Evolutionary conservation across 2,797 vertebrate genomes (phyloP), one percentile per base, ranked within the genome.

Genomic region (Hemibagrus guttatus): DNA sequence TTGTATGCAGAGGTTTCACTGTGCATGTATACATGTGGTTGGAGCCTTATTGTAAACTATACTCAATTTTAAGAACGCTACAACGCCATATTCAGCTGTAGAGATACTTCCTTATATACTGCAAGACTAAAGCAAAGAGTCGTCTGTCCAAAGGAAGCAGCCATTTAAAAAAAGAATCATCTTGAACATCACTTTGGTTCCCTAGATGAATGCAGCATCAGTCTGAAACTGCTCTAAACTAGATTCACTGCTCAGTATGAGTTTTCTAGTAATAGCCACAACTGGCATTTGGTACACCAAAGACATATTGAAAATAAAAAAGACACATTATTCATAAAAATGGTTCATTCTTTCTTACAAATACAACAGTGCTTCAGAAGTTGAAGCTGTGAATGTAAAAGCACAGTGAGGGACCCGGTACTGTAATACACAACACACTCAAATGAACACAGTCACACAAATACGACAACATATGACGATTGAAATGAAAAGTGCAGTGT

Each of bases 291-390:
- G 31, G 49, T 59, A 61, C 13, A 64, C 64, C 69, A 74, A 83
- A 78, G 19, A 42, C 72, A 79, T 23, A 64, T 31, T 8, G 11
- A 52, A 64, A 74, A 61, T 4, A 26, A 46, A 17, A 63, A 63
- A 75, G 11, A 71, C 68, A 84, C n/a, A 52, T 12, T 26, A 61
- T 31, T 69, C 35, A 79, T 69, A 76, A 83, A 86, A 87, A 84
- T 71, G 81, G 72, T 21, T 68, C 59, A 58, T 39, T 35, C 61
- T 28, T 58, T 87, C 71, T 42, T 31, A 59, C 52, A 69, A 42
- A 87, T 66, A 84, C 71, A 14, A 64, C 54, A 19, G 35, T 52
- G 81, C 46, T 49, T 83, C 23, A 52, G 63, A 39, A 28, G 76
- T n/a, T 61, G 52, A 1, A 28, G 23, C 0, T 46, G 39, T 28